These are phyloP conservation scores for Xestobium rufovillosum DNA, from an alignment of 2,888 invertebrate genomes.

Conservation along the genomic window DNA sequence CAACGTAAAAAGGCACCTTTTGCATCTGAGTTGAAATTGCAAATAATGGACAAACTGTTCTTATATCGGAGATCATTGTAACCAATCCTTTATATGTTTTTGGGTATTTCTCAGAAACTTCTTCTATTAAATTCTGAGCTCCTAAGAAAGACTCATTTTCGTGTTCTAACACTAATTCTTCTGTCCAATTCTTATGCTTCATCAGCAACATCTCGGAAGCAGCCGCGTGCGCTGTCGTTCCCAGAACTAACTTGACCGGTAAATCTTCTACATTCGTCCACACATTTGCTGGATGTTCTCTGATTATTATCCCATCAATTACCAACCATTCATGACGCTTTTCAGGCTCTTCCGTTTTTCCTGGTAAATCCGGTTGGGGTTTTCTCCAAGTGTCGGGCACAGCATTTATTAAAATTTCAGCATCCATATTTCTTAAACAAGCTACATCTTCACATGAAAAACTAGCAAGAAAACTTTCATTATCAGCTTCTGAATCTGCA, in stretches of 20 bases:
- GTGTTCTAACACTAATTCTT: slow-evolving; percentile 56
- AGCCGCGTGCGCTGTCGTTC: slow-evolving; percentile 67
- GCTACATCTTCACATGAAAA: slow-evolving; percentile 45
- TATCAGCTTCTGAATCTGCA: slow-evolving; percentile 52
- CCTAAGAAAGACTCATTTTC: slow-evolving; percentile 59
- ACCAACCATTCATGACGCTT: slow-evolving; percentile 64
- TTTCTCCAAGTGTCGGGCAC: slow-evolving; percentile 68
- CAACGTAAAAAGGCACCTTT: slow-evolving; percentile 66
- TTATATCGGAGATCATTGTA: slow-evolving; percentile 68
- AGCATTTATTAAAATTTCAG: slow-evolving; percentile 55
- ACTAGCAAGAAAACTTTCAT: slow-evolving; percentile 53
- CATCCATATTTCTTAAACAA: slow-evolving; percentile 50
- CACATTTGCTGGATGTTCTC: slow-evolving; percentile 58
- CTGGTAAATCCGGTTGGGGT: slow-evolving; percentile 49
- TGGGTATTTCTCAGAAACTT: slow-evolving; percentile 59
- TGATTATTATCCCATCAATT: background rate
- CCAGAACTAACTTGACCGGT: slow-evolving; percentile 54
- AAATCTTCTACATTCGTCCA: slow-evolving; percentile 48
- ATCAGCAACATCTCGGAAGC: slow-evolving; percentile 54
- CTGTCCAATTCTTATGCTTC: slow-evolving; percentile 59
- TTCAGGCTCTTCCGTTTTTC: slow-evolving; percentile 47
- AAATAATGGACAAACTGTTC: slow-evolving; percentile 71
- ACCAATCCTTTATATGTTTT: slow-evolving; percentile 59
- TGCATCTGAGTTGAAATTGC: slow-evolving; percentile 57
- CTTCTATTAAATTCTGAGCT: slow-evolving; percentile 53